Percentiles rank a stretch among this genome's conserved stretches.
Conservation (phyloP, 2,888 invertebrate genomes). For the Odontocerum albicorne region DNA sequence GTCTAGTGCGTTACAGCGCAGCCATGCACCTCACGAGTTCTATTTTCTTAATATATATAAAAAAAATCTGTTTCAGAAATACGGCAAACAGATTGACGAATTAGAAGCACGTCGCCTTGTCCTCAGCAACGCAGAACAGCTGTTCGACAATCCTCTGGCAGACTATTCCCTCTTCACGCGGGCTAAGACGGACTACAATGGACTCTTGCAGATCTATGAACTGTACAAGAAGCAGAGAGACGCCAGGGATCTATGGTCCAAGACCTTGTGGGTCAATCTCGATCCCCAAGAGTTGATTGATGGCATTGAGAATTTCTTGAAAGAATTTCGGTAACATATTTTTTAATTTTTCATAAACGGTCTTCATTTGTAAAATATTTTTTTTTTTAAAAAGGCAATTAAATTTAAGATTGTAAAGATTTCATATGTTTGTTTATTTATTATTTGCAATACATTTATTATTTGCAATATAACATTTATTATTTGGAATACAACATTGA, state of each 20-base stretch:
- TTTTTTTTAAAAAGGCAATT: no score
- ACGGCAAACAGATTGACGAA: constrained; percentile 63
- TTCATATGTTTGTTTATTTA: no score
- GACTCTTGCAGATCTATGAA: constrained; percentile 72
- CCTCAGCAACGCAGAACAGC: constrained; percentile 69
- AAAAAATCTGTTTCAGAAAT: constrained; percentile 58
- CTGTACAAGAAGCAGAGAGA: constrained; percentile 78
- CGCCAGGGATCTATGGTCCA: constrained; percentile 80
- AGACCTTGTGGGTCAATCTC: constrained; percentile 84
- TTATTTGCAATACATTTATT: no score
- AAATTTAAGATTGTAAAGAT: no score
- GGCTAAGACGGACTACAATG: constrained; percentile 63
- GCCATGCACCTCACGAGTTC: no score
- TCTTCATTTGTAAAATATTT: no score
- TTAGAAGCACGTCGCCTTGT: constrained; percentile 65
- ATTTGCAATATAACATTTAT: no score
- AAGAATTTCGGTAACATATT: constrained; percentile 61
- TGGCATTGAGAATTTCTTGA: constrained; percentile 83
- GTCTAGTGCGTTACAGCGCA: no score
- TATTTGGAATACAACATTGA: no score
- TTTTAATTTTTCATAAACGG: constrained; percentile 4
- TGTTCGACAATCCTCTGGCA: constrained; percentile 85
- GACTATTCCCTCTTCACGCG: constrained; percentile 77
- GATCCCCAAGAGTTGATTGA: constrained; percentile 82
- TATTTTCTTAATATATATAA: no score